Percentiles rank a stretch among this genome's conserved stretches.
These are phyloP conservation scores for Eunapius fragilis DNA, from an alignment of 37 sponge, comb jelly and placozoan genomes.

Conservation along the genomic window DNA sequence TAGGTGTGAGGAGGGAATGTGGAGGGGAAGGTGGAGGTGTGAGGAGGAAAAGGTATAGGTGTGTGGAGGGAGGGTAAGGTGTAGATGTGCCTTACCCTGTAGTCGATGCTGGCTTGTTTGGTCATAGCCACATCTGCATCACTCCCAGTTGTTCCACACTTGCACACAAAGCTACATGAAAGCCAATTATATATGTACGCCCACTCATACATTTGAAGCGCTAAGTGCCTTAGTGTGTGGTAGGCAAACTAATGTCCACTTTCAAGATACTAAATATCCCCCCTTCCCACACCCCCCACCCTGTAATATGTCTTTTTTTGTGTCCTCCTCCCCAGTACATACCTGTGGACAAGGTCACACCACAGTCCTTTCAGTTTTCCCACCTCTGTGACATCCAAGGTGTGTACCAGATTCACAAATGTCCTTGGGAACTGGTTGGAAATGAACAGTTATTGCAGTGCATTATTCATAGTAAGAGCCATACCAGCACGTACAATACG, in stretches of 20 bases:
- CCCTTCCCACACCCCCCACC: neutral
- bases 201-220: too few relatives aligned
- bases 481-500: neutral
- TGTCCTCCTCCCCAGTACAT: neutral
- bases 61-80: neutral
- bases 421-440: slow-evolving; percentile 21
- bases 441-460: neutral
- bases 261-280: too few relatives aligned
- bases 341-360: slow-evolving; percentile 19
- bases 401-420: slow-evolving; percentile 47
- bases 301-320: too few relatives aligned
- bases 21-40: neutral
- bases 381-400: slow-evolving; percentile 35
- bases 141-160: neutral
- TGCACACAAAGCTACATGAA: neutral
- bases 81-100: neutral
- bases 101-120: neutral
- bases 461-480: neutral
- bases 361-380: neutral
- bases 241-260: too few relatives aligned
- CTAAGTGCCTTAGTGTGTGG: too few relatives aligned
- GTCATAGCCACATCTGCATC: neutral
- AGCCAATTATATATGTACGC: too few relatives aligned
- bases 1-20: neutral
- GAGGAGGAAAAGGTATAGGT: neutral